A percentile compares a stretch with the other conserved stretches of the same genome.
Conservation (phyloP, 2,888 invertebrate species). For the Callinectes sapidus region DNA sequence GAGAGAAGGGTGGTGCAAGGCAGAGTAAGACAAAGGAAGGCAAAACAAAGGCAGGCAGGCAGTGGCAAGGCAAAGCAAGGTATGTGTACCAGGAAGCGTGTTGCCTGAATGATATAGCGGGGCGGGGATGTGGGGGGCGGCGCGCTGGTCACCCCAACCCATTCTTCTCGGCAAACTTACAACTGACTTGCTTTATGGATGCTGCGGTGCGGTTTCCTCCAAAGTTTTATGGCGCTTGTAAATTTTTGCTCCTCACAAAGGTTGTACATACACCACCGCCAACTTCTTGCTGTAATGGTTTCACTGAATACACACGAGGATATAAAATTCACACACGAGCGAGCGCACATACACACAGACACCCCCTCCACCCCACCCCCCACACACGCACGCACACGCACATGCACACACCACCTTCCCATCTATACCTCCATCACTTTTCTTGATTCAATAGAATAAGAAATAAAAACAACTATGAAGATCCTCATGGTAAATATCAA, state of each 20-base stretch:
- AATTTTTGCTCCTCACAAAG: not conserved
- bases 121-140: not conserved
- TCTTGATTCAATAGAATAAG: not conserved
- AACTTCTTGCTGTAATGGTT: not conserved
- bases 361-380: too few species aligned
- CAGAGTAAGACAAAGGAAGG: too few species aligned
- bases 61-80: not conserved
- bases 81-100: not conserved
- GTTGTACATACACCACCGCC: not conserved
- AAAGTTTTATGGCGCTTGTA: constrained; percentile 8
- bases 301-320: not conserved
- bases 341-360: not conserved
- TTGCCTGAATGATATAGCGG: not conserved
- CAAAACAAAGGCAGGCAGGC: not conserved
- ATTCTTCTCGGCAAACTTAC: not conserved
- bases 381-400: not conserved
- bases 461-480: not conserved
- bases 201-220: not conserved
- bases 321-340: not conserved
- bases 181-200: constrained; percentile 13
- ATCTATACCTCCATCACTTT: too few species aligned
- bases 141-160: not conserved
- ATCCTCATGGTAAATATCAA: not conserved
- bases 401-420: not conserved
- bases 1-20: too few species aligned